A percentile compares a stretch with the other conserved stretches of the same genome.
Evolutionary conservation across 2,113 vertebrate genomes (phyloP).

Genomic region (Crotalus horridus): DNA sequence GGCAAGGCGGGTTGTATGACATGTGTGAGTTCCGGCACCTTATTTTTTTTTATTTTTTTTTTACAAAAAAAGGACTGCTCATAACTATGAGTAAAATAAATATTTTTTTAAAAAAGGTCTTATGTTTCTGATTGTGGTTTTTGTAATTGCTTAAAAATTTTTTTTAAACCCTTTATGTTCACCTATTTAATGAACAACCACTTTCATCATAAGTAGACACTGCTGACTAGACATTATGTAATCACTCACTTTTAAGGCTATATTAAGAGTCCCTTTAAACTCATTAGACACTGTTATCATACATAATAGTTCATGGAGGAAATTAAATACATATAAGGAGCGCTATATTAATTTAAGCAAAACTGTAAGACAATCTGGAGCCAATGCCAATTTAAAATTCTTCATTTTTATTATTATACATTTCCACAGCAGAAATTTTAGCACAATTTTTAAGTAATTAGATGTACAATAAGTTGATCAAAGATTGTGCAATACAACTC

Average conservation of each 20-base stretch:
- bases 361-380: background rate
- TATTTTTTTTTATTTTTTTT: too few species aligned
- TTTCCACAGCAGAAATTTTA: background rate
- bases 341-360: background rate
- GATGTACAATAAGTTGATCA: background rate
- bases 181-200: background rate
- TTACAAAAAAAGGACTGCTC: background rate
- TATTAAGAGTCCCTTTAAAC: background rate
- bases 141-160: background rate
- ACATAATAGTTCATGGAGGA: background rate
- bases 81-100: background rate
- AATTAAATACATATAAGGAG: background rate
- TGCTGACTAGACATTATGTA: background rate
- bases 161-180: background rate
- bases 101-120: background rate
- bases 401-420: background rate
- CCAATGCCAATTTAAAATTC: background rate
- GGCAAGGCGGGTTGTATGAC: too few species aligned
- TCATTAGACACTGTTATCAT: background rate
- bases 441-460: background rate
- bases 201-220: background rate
- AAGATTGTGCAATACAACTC: background rate
- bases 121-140: background rate
- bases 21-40: too few species aligned
- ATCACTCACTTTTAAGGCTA: background rate